Evolutionary conservation across 2,888 invertebrate genomes (phyloP), one percentile per base, ranked within the genome.

Genomic region (Rhagonycha fulva): DNA sequence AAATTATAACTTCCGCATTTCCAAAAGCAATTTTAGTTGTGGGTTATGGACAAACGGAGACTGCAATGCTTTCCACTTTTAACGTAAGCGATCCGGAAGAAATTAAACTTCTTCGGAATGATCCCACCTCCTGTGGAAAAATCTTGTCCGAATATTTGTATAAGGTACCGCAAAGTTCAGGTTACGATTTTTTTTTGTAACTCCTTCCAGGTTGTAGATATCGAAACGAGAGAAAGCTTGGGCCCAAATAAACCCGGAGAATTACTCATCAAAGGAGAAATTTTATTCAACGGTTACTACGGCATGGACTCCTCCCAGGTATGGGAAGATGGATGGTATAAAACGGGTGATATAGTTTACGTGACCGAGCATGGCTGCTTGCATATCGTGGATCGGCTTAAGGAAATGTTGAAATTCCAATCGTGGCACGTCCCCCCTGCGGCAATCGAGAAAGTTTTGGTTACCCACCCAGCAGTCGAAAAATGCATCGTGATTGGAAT

Each of bases 231-330:
- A 75, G 82, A 88, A 82, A 87, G 88, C 14, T 78, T 85, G 7
- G 89, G 89, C 67, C 88, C 90, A 1, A 88, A 90, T 76, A 81
- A 87, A 23, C 83, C 85, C 2, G 91, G 91, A 12, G 91, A 91
- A 80, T 82, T 91, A 10, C 89, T 90, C 87, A 32, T 90, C 1
- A 89, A 89, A 84, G 88, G 85, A 3, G 77, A 80, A 14, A 77
- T 76, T 61, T 62, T 81, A 24, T 84, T 87, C 78, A 84, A 88
- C 86, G 89, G 88, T 7, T 91, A 90, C 81, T 88, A 89, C 81
- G 88, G 88, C 67, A 80, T 85, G 73, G 88, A 88, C 4, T 89
- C 89, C 0, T 85, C 84, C 12, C 88, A 88, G 23, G 82, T 86
- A 0, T 88, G 88, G 66, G 47, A 47, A n/a, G 88, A 87, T 23